Conservation (phyloP, 2,888 invertebrate species). For the Branchinecta sandiegonensis region DNA sequence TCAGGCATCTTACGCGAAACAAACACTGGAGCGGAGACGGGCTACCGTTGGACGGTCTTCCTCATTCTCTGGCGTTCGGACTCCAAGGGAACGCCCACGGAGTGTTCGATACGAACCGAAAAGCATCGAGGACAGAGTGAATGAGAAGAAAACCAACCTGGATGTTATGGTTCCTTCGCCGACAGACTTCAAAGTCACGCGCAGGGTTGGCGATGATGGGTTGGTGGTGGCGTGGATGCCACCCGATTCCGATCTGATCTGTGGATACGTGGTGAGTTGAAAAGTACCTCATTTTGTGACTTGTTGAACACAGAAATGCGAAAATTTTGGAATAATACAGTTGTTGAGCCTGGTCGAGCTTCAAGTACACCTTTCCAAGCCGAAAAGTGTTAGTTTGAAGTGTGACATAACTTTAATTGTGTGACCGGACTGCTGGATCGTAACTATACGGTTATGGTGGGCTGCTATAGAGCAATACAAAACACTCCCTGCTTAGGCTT, state of each 20-base stretch:
- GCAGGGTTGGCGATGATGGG: slow-evolving; percentile 22
- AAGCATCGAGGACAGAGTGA: background rate
- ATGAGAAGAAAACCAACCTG: background rate
- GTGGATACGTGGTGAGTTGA: slow-evolving; percentile 21
- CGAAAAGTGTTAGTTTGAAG: too few relatives aligned
- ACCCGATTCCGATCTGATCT: slow-evolving; percentile 14
- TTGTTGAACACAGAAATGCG: too few relatives aligned
- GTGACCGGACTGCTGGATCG: too few relatives aligned
- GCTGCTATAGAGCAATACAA: too few relatives aligned
- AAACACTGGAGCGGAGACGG: background rate
- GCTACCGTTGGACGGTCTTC: slow-evolving; percentile 1
- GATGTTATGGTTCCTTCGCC: background rate
- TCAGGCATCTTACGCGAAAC: slow-evolving; percentile 1
- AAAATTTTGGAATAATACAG: too few relatives aligned
- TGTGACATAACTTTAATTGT: too few relatives aligned
- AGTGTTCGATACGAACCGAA: slow-evolving; percentile 1
- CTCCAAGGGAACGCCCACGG: background rate
- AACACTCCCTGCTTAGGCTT: too few relatives aligned
- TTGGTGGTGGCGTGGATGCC: slow-evolving; percentile 23
- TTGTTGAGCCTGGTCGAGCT: too few relatives aligned
- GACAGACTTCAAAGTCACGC: slow-evolving; percentile 20
- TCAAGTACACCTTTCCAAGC: too few relatives aligned
- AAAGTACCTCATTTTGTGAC: too few relatives aligned
- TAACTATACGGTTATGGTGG: too few relatives aligned
- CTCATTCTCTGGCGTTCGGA: slow-evolving; percentile 1